Percentiles rank a stretch among this genome's conserved stretches.
These are phyloP conservation scores for Cloeon dipterum DNA, from an alignment of 2,888 invertebrate genomes.

Conservation along the genomic window DNA sequence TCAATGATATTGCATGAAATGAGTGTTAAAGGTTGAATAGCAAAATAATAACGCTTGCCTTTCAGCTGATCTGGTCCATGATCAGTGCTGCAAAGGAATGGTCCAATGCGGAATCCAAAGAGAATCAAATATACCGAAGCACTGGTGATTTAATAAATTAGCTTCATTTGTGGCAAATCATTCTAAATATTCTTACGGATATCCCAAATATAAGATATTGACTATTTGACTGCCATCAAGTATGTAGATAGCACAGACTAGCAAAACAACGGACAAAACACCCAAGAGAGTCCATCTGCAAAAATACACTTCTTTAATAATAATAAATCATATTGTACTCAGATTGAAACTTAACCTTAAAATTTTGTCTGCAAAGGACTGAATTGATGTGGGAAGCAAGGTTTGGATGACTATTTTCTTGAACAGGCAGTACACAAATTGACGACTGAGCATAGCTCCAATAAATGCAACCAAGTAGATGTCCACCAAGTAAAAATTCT, in stretches of 20 bases:
- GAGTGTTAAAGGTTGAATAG: too few species aligned
- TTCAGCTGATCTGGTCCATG: constrained; percentile 2
- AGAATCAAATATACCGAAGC: constrained; percentile 54
- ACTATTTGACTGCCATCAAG: constrained; percentile 49
- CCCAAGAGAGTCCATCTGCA: too few species aligned
- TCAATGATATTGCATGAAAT: too few species aligned
- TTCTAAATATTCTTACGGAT: constrained; percentile 50
- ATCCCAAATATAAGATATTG: constrained; percentile 63
- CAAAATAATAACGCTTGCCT: too few species aligned
- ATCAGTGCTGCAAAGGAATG: constrained; percentile 30
- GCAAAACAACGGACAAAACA: constrained; percentile 34
- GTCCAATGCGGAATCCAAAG: constrained; percentile 54
- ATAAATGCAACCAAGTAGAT: constrained; percentile 68
- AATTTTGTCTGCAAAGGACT: constrained; percentile 16
- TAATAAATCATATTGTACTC: background rate
- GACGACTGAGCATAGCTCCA: constrained; percentile 50
- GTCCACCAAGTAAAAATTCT: constrained; percentile 93
- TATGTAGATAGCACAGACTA: constrained; percentile 44
- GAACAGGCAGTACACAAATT: constrained; percentile 45
- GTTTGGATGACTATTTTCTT: constrained; percentile 25
- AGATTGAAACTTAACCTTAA: constrained; percentile 15
- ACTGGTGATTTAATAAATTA: constrained; percentile 18
- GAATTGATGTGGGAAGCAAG: constrained; percentile 17
- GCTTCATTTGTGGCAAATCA: constrained; percentile 3
- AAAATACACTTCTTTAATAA: constrained; percentile 3